Base-by-base conservation (phyloP, 2,797 vertebrate species). In the Xiphophorus birchmanni region DNA sequence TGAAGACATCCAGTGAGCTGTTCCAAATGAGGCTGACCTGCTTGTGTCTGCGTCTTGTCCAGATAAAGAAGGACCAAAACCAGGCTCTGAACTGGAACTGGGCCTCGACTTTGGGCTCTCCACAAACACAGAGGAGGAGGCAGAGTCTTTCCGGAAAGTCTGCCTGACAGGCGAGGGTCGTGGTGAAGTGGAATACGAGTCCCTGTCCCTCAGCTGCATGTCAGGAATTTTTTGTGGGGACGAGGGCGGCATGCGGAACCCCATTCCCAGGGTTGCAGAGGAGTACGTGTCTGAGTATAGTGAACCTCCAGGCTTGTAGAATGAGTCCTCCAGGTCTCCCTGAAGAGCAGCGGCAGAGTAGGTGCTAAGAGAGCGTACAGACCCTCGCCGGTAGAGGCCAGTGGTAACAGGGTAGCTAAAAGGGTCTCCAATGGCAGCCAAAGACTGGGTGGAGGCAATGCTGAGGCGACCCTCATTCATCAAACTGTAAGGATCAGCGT, bases 391-490 rank as follows among this genome's bases (percentile, higher is more conserved):
- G 92, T 99, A 99, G 40, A 99, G 95, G 58, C 98, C 97, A 5
- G 92, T 87, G 15, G 96, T 93, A 15, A 97, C 97, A 0, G 98
- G 96, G 89, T 98, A 99, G 79, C 96, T 96, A 2, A 99, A 98
- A 1, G 98, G 98, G 89, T 99, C 98, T 0, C 97, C 97, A 44
- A 98, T 94, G 74, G 97, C 90, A 0, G 97, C 97, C 91, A 98
- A 88, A 0, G 97, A 97, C 91, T 98, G 97, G 0, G 97, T 98
- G 75, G 98, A 99, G 48, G 98, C 97, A 76, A 99, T 97, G 94
- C 98, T 99, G 85, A 99, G 97, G 65, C 98, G 95, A 7, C 98
- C 98, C 76, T 99, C 98, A 0, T 99, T 97, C 90, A 98, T 96
- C 94, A 99, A 91, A 82, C 97, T 96, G 71, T 99, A 99, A 32